A percentile compares a stretch with the other conserved stretches of the same genome.
Conservation (phyloP, 2,888 invertebrate genomes). For the Folsomia candida region DNA sequence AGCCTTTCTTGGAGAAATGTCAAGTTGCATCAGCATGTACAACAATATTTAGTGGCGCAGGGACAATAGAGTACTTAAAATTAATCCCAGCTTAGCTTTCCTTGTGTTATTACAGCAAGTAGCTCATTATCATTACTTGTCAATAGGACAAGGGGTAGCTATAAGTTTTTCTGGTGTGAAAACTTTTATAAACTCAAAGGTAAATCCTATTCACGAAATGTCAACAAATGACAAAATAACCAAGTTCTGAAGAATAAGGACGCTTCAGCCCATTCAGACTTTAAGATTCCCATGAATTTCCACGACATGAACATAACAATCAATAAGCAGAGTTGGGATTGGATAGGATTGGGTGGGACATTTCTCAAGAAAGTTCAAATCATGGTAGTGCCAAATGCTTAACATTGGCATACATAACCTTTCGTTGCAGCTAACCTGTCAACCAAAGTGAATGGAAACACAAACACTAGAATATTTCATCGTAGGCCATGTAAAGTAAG, state of each 20-base stretch:
- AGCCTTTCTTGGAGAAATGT: not conserved
- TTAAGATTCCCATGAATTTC: not conserved
- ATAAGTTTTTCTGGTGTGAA: not conserved
- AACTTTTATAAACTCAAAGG: not conserved
- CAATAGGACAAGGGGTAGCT: not conserved
- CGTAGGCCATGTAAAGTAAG: too few relatives aligned
- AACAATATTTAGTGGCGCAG: not conserved
- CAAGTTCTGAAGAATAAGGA: not conserved
- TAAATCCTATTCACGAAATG: constrained; percentile 2
- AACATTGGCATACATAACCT: too few relatives aligned
- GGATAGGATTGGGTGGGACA: too few relatives aligned
- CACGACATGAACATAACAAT: too few relatives aligned
- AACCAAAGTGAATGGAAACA: too few relatives aligned
- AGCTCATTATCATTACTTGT: not conserved
- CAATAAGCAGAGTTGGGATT: too few relatives aligned
- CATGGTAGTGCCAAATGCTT: too few relatives aligned
- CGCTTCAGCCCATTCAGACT: not conserved
- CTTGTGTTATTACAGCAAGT: not conserved
- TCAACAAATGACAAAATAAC: constrained; percentile 8
- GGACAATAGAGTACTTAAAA: not conserved
- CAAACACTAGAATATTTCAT: too few relatives aligned
- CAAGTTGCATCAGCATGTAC: not conserved
- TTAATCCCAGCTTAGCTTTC: not conserved
- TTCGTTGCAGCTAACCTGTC: too few relatives aligned
- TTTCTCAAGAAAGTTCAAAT: too few relatives aligned